A percentile compares a stretch with the other conserved stretches of the same genome.
Conservation (phyloP, 92 coral and sea anemone species). For the Blastomussa wellsi region DNA sequence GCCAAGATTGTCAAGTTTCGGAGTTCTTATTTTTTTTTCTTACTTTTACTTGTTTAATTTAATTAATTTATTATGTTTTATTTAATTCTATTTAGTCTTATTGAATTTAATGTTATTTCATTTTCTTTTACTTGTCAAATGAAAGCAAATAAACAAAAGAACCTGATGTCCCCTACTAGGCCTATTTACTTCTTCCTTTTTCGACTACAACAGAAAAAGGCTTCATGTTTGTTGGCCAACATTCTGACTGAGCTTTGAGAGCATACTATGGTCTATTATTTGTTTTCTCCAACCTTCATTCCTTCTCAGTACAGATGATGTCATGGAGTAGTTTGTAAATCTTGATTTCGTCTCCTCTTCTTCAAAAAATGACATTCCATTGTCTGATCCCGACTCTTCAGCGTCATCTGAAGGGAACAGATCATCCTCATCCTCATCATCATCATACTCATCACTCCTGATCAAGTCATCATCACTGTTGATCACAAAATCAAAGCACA, state of each 20-base stretch:
- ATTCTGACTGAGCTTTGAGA: neutral
- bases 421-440: conserved; percentile 55
- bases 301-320: conserved; percentile 91
- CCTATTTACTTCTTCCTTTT: too few relatives aligned
- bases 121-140: too few relatives aligned
- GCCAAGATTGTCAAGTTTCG: too few relatives aligned
- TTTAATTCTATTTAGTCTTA: too few relatives aligned
- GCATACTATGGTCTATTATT: neutral
- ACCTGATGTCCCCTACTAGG: too few relatives aligned
- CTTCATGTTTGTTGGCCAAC: too few relatives aligned
- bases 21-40: too few relatives aligned
- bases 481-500: neutral
- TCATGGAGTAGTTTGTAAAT: conserved; percentile 94
- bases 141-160: too few relatives aligned
- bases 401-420: conserved; percentile 84
- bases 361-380: conserved; percentile 70
- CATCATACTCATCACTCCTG: conserved; percentile 57
- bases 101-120: too few relatives aligned
- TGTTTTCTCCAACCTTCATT: conserved; percentile 68
- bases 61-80: too few relatives aligned
- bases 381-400: conserved; percentile 49
- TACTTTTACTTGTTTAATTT: too few relatives aligned
- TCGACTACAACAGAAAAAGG: too few relatives aligned
- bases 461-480: conserved; percentile 68
- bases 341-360: conserved; percentile 91